Evolutionary conservation across 2,888 invertebrate species (phyloP).

Genomic region (Scaptomyza cyrtandrae): DNA sequence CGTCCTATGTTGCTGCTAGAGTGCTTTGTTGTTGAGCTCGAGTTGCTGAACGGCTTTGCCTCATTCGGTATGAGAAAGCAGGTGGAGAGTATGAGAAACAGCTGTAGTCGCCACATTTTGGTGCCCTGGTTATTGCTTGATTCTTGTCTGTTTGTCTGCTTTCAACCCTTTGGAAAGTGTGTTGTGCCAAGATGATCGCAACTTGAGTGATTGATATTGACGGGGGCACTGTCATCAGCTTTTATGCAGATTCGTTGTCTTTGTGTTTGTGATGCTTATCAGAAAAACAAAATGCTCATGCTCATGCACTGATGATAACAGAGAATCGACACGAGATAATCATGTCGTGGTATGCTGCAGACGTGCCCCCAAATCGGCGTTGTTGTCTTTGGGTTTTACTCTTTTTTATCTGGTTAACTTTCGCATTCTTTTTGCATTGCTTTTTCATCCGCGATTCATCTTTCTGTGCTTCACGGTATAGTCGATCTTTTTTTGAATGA

Average conservation of each 20-base stretch:
- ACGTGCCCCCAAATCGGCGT: conserved; percentile 52
- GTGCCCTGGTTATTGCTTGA: neutral
- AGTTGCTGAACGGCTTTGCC: conserved; percentile 54
- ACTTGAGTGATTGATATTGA: conserved; percentile 43
- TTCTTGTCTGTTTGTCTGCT: neutral
- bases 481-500: neutral
- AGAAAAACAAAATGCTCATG: neutral
- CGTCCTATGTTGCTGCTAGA: conserved; percentile 41
- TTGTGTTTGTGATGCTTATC: conserved; percentile 39
- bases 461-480: neutral
- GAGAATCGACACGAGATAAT: conserved; percentile 18
- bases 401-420: neutral
- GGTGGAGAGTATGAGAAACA: conserved; percentile 65
- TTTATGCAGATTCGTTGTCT: conserved; percentile 36
- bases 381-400: neutral
- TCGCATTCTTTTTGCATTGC: conserved; percentile 51
- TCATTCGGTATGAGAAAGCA: conserved; percentile 68
- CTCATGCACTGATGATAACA: conserved; percentile 43
- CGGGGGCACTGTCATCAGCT: conserved; percentile 19
- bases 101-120: conserved; percentile 70
- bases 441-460: conserved; percentile 20
- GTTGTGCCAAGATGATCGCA: conserved; percentile 17
- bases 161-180: neutral
- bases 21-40: neutral
- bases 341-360: conserved; percentile 59